Evolutionary conservation across 30 jellyfish, hydroid and myxozoan species (phyloP), one percentile per base, ranked within the genome.

Genomic region (Nemopilema nomurai): DNA sequence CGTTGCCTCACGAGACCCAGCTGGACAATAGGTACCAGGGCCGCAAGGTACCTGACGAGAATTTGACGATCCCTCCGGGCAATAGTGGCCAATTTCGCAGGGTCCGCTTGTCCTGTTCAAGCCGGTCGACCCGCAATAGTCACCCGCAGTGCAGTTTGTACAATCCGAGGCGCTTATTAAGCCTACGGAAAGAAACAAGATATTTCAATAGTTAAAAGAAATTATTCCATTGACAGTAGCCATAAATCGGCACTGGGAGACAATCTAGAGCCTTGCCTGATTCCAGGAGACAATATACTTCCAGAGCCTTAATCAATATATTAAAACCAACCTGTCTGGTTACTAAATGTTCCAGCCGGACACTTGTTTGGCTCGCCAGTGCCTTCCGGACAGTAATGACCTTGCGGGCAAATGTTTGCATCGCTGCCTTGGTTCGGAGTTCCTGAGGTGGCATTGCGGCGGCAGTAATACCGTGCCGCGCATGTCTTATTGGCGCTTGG

Each of bases 291-390:
- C n/a, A n/a, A n/a, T n/a, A n/a, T n/a, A n/a, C n/a, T n/a, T n/a
- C n/a, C n/a, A n/a, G n/a, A n/a, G n/a, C n/a, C n/a, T n/a, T n/a
- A 19, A 63, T n/a, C 27, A 19, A 24, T 6, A 19, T n/a, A n/a
- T 1, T 3, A 63, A 63, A 3, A 16, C 72, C 49, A 69, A 95
- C 99, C 99, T 88, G 96, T 85, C 66, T 76, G 85, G 50, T 89
- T 86, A 73, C 88, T 83, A 68, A 62, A 95, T 33, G 99, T 85
- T 49, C 99, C 99, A 57, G 90, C 75, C 9, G 97, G 97, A 73
- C 99, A 95, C 18, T 67, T 81, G n/a, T 81, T 70, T 63, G 99
- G 99, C 67, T 90, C 97, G 22, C 97, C 99, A 25, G 98, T 90
- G 0, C 96, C 99, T 8, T 75, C 86, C 24, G 97, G 97, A 64